A percentile compares a stretch with the other conserved stretches of the same genome.
Evolutionary conservation across 1,140 invertebrate genomes (phyloP).

Genomic region (Gryon sp.): DNA sequence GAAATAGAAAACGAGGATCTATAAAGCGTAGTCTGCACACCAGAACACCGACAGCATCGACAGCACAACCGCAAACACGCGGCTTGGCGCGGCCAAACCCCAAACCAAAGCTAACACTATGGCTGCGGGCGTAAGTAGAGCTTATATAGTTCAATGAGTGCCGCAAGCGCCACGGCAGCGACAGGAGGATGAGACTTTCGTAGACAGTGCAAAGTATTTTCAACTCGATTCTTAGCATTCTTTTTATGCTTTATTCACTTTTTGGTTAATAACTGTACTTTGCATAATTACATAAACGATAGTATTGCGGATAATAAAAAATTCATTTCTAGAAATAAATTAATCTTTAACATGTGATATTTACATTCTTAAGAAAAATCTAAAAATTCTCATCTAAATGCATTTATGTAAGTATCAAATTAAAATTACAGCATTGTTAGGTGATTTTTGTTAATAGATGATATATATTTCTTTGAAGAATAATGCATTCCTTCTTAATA

Average conservation of each 20-base stretch:
- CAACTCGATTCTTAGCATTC: conserved; percentile 42
- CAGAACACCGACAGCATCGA: conserved; percentile 68
- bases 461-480: too few relatives aligned
- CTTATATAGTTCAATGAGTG: conserved; percentile 73
- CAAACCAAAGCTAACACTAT: conserved; percentile 78
- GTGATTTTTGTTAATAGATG: too few relatives aligned
- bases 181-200: conserved; percentile 48
- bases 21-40: conserved; percentile 66
- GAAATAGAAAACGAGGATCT: conserved; percentile 56
- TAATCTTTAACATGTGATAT: too few relatives aligned
- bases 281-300: conserved; percentile 17
- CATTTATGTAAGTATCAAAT: too few relatives aligned
- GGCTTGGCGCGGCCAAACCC: conserved; percentile 76
- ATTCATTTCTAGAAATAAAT: too few relatives aligned
- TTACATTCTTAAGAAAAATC: too few relatives aligned
- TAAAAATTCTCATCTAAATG: too few relatives aligned
- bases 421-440: too few relatives aligned
- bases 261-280: conserved; percentile 6
- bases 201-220: conserved; percentile 68
- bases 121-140: conserved; percentile 73
- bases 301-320: too few relatives aligned
- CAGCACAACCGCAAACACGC: conserved; percentile 79
- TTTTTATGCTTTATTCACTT: conserved; percentile 19
- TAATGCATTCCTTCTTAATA: too few relatives aligned
- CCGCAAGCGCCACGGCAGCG: conserved; percentile 37